Base-by-base conservation (phyloP, 1,140 invertebrate genomes). In the Zaprionus capensis region DNA sequence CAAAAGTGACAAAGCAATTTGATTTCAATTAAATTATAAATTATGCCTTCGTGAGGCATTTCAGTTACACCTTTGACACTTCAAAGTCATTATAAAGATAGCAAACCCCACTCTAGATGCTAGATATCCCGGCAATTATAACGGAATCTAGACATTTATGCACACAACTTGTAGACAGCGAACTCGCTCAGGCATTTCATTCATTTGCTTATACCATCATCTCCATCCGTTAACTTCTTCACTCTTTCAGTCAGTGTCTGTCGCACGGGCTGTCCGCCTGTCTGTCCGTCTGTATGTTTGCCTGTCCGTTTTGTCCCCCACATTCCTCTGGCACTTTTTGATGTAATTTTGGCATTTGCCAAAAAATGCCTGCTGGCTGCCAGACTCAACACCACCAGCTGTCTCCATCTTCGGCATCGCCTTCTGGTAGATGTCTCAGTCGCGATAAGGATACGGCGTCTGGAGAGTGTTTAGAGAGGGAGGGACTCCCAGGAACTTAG, bases 341-440 rank as follows among this genome's bases (percentile, higher is more conserved):
- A 88, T 88, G 85, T 88, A 88, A 90, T 88, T 88, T 88, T 84
- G 85, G 84, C 84, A 88, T 88, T 90, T 81, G 78, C 78, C 84
- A 81, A 85, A 80, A 88, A 84, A 84, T 85, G 76, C 65, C 79
- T 66, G 51, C 74, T 28, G 56, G 51, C 76, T 69, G 61, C 76
- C 56, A 46, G 41, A 46, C 6, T n/a, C n/a, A 7, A 51, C 9
- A 20, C 46, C 3, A 26, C 11, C 11, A 11, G 3, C 46, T 22
- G 17, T 1, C 44, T 24, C 20, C 20, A 9, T 4, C 46, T 22
- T 7, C 15, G 15, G 7, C 17, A 11, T 12, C 11, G 20, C 20
- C 46, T 14, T 68, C 46, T 57, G 36, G 15, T 63, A 81, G 85
- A 87, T 81, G 81, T 88, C 84, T 84, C 56, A 62, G 85, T 76